phyloP scores from a whole-genome alignment of 1,140 invertebrate genomes.

The Macrobrachium nipponense region DNA sequence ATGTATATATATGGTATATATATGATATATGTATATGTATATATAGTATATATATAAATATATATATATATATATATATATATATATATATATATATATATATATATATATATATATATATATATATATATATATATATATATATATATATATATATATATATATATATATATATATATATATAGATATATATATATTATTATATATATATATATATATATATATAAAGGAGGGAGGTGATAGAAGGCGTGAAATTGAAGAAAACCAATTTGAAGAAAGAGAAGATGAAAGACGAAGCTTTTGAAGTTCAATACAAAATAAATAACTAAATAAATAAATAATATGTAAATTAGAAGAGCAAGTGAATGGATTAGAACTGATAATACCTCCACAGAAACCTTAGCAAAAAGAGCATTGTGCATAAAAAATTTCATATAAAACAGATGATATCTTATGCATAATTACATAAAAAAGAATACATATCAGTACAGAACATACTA shows the following conservation, averaged over 20 bases:
- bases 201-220: constrained; percentile 7
- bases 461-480: too few relatives aligned
- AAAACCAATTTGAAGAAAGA: neutral
- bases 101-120: constrained; percentile 28
- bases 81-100: constrained; percentile 16
- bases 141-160: constrained; percentile 1
- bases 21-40: too few relatives aligned
- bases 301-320: neutral
- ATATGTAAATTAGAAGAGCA: too few relatives aligned
- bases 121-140: constrained; percentile 18
- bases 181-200: constrained; percentile 20
- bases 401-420: too few relatives aligned
- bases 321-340: too few relatives aligned
- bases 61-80: constrained; percentile 4
- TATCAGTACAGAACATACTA: too few relatives aligned
- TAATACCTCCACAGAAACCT: too few relatives aligned
- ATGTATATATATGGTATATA: too few relatives aligned
- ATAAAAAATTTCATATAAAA: too few relatives aligned
- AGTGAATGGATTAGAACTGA: too few relatives aligned
- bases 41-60: neutral
- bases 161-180: constrained; percentile 28
- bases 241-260: neutral
- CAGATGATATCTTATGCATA: too few relatives aligned
- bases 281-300: neutral
- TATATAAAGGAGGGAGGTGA: neutral